Percentiles rank a stretch among this genome's conserved stretches.
Conservation (phyloP, 2,113 vertebrate genomes). For the Lethenteron reissneri region DNA sequence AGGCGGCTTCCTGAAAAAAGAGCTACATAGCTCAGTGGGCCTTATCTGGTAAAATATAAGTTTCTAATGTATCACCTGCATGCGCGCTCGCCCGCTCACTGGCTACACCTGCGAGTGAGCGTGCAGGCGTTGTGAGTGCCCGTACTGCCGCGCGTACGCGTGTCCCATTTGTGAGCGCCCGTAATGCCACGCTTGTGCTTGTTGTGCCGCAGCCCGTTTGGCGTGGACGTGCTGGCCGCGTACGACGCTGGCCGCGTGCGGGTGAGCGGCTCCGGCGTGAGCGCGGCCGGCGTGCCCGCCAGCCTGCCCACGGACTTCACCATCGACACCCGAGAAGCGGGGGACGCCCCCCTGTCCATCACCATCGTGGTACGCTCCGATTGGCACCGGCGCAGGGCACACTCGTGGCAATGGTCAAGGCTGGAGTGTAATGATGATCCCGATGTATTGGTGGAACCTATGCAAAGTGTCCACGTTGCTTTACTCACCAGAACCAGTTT, state of each 20-base stretch:
- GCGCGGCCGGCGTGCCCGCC: not conserved
- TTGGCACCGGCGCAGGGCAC: no score
- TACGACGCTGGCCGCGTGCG: not conserved
- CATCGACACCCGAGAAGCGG: constrained; percentile 2
- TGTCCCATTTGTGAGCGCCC: not conserved
- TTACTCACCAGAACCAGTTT: no score
- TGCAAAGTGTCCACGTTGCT: no score
- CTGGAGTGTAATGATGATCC: no score
- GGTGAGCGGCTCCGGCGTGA: constrained; percentile 1
- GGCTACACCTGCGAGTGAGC: no score
- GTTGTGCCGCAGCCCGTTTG: not conserved
- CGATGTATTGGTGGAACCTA: no score
- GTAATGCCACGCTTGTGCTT: not conserved
- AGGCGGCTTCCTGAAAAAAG: no score
- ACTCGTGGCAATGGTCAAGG: no score
- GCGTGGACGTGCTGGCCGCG: not conserved
- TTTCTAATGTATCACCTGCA: no score
- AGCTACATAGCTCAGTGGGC: no score
- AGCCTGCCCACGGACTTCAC: constrained; percentile 3
- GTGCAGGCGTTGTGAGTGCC: not conserved
- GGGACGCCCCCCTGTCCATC: not conserved
- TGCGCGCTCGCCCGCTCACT: no score
- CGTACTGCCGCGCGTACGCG: not conserved
- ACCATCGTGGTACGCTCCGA: not conserved
- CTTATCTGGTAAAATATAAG: no score